Evolutionary conservation across 1,140 invertebrate genomes (phyloP).

Genomic region (Drosophila pectinifera): DNA sequence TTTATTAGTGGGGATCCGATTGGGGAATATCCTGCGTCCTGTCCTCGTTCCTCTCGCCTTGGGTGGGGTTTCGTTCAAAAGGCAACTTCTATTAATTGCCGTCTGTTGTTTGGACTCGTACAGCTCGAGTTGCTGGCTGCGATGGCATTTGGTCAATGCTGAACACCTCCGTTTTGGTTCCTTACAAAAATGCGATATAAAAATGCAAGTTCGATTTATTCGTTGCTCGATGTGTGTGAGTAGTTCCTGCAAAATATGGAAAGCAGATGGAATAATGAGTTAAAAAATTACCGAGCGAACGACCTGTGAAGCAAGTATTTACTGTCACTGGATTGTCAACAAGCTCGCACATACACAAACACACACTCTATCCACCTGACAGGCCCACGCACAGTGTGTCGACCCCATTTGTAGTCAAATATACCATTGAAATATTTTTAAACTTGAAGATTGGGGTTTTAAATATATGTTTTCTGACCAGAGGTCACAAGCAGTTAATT

Average conservation of each 20-base stretch:
- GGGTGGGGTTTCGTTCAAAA: conserved; percentile 29
- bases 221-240: conserved; percentile 61
- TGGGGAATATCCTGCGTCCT: conserved; percentile 54
- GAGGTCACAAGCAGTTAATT: background rate
- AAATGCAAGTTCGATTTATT: conserved; percentile 73
- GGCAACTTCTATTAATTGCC: conserved; percentile 47
- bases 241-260: conserved; percentile 45
- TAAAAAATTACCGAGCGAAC: conserved; percentile 14
- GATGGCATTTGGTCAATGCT: conserved; percentile 50
- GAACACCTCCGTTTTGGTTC: conserved; percentile 41
- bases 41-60: conserved; percentile 35
- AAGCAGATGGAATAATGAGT: conserved; percentile 13
- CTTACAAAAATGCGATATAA: conserved; percentile 54
- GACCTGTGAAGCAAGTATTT: conserved; percentile 66
- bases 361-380: background rate
- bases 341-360: conserved; percentile 33
- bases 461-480: background rate
- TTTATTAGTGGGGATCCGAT: conserved; percentile 85
- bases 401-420: background rate
- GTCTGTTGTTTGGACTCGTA: conserved; percentile 17
- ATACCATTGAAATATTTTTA: background rate
- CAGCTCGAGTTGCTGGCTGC: conserved; percentile 8
- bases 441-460: background rate
- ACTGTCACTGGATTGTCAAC: conserved; percentile 76
- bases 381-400: conserved; percentile 14